Percentiles rank a stretch among this genome's conserved stretches.
phyloP scores from a whole-genome alignment of 2,113 vertebrate genomes.

The Actenoides hombroni region DNA sequence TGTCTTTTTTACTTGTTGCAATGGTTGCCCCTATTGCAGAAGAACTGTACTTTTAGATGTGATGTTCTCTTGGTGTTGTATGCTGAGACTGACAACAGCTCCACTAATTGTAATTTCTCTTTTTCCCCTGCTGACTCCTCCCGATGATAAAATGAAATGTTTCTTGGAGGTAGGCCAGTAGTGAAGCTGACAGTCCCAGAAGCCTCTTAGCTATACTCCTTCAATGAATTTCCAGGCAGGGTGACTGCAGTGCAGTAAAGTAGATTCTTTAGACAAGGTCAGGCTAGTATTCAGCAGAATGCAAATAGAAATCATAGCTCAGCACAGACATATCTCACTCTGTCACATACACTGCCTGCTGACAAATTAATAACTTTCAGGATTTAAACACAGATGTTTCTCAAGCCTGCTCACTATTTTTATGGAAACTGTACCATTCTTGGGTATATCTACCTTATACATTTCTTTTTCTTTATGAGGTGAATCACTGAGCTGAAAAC shows the following conservation, averaged over 20 bases:
- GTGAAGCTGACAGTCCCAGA: neutral
- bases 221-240: neutral
- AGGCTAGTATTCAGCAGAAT: slow-evolving; percentile 23
- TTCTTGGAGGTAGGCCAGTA: slow-evolving; percentile 13
- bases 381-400: slow-evolving; percentile 10
- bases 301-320: slow-evolving; percentile 30
- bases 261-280: slow-evolving; percentile 40
- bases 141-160: neutral
- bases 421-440: neutral
- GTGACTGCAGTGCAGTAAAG: slow-evolving; percentile 9
- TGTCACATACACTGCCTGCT: neutral
- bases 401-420: neutral
- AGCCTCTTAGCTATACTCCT: neutral
- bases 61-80: neutral
- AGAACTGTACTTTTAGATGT: neutral
- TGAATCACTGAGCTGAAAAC: neutral
- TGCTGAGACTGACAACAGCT: neutral
- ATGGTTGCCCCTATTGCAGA: neutral
- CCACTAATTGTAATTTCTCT: neutral
- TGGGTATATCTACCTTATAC: neutral
- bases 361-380: slow-evolving; percentile 43
- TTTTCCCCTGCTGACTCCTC: neutral
- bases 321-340: slow-evolving; percentile 19
- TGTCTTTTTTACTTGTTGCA: neutral
- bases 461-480: neutral